phyloP scores from a whole-genome alignment of 2,113 vertebrate species.

The Hemicordylus capensis region DNA sequence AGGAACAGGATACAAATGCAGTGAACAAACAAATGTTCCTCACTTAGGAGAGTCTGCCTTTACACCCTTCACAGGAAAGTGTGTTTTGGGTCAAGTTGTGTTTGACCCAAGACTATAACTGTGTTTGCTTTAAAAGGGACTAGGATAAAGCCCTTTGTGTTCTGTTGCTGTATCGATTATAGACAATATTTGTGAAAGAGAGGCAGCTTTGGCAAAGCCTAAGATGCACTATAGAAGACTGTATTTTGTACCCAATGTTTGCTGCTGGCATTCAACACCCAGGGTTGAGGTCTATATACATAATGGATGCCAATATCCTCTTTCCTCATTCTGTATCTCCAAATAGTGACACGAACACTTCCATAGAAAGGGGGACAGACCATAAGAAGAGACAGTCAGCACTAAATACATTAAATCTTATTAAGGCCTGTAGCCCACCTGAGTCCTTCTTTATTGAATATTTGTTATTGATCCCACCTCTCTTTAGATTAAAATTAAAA shows the following conservation, averaged over 20 bases:
- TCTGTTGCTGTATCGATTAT: no score
- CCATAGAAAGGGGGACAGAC: neutral
- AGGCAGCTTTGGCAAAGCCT: neutral
- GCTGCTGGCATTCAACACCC: neutral
- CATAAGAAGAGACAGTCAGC: neutral
- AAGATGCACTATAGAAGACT: neutral
- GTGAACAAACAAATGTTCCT: neutral
- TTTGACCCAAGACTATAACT: neutral
- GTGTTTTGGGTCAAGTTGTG: neutral
- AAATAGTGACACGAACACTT: neutral
- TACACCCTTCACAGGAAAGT: no score
- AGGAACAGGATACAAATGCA: neutral
- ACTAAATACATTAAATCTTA: neutral
- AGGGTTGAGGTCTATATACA: slow-evolving; percentile 8
- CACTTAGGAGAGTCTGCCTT: neutral
- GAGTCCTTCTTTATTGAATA: neutral
- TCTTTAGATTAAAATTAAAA: neutral
- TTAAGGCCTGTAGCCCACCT: neutral
- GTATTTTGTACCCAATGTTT: neutral
- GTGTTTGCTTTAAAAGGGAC: neutral
- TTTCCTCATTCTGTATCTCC: neutral
- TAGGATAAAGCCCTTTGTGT: no score
- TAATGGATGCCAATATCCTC: neutral
- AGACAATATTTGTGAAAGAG: neutral
- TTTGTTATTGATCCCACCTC: neutral